These are phyloP conservation scores for Timema podura DNA, from an alignment of 2,888 invertebrate species.

Conservation along the genomic window DNA sequence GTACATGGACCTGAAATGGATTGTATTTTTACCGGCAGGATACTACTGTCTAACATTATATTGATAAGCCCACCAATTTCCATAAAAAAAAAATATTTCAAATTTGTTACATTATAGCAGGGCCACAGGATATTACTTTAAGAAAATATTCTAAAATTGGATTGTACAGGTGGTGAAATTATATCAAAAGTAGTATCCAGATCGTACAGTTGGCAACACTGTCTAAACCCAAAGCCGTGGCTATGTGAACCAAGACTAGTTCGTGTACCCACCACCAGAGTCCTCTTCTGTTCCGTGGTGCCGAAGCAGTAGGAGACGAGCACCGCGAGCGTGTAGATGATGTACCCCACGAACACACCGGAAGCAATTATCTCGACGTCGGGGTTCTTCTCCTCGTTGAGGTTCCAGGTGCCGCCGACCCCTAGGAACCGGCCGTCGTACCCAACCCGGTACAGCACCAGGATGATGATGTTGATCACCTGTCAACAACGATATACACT, in stretches of 20 bases:
- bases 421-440: conserved; percentile 80
- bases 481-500: conserved; percentile 45
- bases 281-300: conserved; percentile 73
- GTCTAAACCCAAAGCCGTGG: too few relatives aligned
- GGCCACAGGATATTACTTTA: too few relatives aligned
- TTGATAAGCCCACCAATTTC: too few relatives aligned
- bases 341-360: conserved; percentile 78
- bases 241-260: not conserved
- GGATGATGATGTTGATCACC: conserved; percentile 76
- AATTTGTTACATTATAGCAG: too few relatives aligned
- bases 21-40: too few relatives aligned
- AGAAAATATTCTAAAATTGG: too few relatives aligned
- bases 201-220: too few relatives aligned
- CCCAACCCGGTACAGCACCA: conserved; percentile 77
- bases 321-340: conserved; percentile 73
- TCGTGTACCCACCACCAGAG: conserved; percentile 45
- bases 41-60: too few relatives aligned
- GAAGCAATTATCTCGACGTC: conserved; percentile 86
- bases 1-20: too few relatives aligned
- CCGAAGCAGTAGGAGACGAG: conserved; percentile 73
- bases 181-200: too few relatives aligned
- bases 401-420: conserved; percentile 85
- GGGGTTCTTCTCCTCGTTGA: conserved; percentile 82
- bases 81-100: too few relatives aligned
- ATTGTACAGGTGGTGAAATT: too few relatives aligned